A percentile compares a stretch with the other conserved stretches of the same genome.
These are phyloP conservation scores for Kobus ellipsiprymnus DNA, from an alignment of 2,113 vertebrate species.

Conservation along the genomic window DNA sequence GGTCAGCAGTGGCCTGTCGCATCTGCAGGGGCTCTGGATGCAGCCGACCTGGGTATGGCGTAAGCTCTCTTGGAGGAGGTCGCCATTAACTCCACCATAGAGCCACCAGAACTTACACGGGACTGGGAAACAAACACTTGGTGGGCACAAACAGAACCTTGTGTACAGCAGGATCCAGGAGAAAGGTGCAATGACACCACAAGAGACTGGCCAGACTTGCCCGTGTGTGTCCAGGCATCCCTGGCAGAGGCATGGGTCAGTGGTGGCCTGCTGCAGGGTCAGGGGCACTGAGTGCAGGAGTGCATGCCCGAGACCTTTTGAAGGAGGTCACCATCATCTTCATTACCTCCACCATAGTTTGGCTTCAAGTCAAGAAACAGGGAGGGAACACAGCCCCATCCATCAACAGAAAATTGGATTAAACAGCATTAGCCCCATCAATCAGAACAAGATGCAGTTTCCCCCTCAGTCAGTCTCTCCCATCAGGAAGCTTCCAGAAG, in stretches of 20 bases:
- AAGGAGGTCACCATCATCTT: neutral
- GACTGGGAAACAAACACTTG: neutral
- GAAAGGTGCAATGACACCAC: neutral
- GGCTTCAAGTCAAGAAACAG: neutral
- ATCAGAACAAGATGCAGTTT: neutral
- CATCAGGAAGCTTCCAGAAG: neutral
- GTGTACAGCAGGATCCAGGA: neutral
- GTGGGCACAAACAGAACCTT: neutral
- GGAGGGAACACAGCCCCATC: neutral
- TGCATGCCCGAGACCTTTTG: neutral
- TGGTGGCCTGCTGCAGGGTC: neutral
- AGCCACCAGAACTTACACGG: neutral
- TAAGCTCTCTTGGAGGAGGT: neutral
- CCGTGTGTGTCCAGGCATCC: neutral
- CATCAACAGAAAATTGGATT: neutral
- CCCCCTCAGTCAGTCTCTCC: neutral
- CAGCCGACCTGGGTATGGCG: neutral
- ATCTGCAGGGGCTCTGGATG: neutral
- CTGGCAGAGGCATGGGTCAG: neutral
- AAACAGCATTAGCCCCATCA: accelerated
- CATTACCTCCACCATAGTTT: neutral
- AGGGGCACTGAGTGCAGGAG: accelerated
- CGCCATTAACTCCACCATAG: neutral
- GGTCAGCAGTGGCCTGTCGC: neutral
- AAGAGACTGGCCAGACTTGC: neutral